These are phyloP conservation scores for Peromyscus nudipes DNA, from an alignment of 2,797 vertebrate genomes.

Conservation along the genomic window DNA sequence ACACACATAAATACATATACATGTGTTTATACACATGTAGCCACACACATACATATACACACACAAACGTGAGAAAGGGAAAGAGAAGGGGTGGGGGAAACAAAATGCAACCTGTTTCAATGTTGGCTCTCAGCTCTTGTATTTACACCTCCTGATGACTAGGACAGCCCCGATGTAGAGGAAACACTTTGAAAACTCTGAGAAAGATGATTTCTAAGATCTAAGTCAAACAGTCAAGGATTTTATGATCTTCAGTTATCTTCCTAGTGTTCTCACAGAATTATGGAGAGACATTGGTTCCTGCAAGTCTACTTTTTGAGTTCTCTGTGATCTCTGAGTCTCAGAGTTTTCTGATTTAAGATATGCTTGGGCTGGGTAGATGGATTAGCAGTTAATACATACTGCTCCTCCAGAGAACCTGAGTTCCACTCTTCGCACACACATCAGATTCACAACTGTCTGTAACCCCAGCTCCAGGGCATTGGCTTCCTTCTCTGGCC, in stretches of 20 bases:
- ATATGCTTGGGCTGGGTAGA: neutral
- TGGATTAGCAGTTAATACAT: neutral
- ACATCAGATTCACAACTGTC: neutral
- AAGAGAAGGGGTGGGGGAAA: neutral
- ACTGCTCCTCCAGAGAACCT: neutral
- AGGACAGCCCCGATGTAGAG: neutral
- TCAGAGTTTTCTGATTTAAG: conserved; percentile 5
- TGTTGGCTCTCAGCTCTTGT: neutral
- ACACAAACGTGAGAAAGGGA: neutral
- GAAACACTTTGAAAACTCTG: neutral
- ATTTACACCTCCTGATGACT: neutral
- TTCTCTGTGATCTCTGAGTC: neutral
- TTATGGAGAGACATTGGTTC: neutral
- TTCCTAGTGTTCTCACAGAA: neutral
- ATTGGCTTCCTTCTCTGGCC: neutral
- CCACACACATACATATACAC: neutral
- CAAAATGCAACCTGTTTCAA: neutral
- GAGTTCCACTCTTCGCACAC: neutral
- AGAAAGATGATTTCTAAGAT: neutral
- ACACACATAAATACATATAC: neutral
- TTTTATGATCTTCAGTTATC: neutral
- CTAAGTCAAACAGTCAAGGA: neutral
- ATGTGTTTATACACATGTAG: too few species aligned
- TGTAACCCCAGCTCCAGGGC: too few species aligned
- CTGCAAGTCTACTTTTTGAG: neutral